Percentiles rank a stretch among this genome's conserved stretches.
These are phyloP conservation scores for Tipula vernalis DNA, from an alignment of 2,888 invertebrate genomes.

Conservation along the genomic window DNA sequence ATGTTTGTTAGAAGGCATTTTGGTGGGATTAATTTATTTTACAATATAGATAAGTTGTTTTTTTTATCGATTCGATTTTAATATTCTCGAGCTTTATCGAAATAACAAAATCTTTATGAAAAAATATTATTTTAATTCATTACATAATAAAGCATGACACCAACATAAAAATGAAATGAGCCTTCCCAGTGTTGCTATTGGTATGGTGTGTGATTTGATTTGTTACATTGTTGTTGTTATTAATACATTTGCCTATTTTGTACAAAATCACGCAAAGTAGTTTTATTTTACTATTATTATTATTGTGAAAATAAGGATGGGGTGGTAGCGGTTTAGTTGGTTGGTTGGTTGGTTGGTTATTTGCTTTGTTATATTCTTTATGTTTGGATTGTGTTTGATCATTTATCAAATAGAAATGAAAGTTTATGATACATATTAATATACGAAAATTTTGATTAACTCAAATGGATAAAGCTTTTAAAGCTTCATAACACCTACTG, in stretches of 20 bases:
- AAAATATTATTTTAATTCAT: not conserved
- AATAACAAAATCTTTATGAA: not conserved
- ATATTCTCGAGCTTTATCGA: not conserved
- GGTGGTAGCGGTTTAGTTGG: not conserved
- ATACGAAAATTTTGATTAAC: not conserved
- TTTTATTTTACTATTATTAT: not conserved
- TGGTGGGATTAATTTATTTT: not conserved
- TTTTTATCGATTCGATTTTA: not conserved
- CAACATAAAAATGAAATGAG: not conserved
- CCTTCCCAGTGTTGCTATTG: not conserved
- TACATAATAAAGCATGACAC: not conserved
- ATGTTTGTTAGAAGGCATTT: no score
- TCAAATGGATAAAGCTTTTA: not conserved
- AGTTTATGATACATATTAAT: constrained; percentile 4
- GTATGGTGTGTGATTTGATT: not conserved
- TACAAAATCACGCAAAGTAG: not conserved
- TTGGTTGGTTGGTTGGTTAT: not conserved
- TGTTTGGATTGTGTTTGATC: not conserved
- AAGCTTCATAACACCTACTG: not conserved
- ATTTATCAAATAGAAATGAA: not conserved
- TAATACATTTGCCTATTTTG: not conserved
- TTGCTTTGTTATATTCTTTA: not conserved
- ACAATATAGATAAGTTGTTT: not conserved
- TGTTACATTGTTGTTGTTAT: not conserved
- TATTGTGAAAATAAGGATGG: not conserved